These are phyloP conservation scores for Ophiothrix spiculata DNA, from an alignment of 35 echinoderm and acorn worm species.

Conservation along the genomic window DNA sequence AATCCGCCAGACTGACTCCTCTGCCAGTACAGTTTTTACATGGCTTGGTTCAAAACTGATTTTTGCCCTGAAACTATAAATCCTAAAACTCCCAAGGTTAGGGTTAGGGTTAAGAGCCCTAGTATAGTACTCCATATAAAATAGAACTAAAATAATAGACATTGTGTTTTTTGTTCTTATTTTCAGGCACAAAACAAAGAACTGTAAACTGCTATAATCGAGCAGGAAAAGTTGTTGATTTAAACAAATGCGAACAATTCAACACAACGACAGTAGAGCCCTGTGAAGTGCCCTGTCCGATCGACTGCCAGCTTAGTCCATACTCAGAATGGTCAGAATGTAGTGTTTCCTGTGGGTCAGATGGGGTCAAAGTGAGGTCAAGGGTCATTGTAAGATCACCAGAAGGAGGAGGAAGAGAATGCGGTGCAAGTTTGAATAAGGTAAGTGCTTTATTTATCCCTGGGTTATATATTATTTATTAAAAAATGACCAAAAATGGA, in stretches of 20 bases:
- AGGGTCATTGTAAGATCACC: constrained; percentile 36
- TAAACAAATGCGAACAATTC: constrained; percentile 41
- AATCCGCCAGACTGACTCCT: too few relatives aligned
- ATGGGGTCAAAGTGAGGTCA: constrained; percentile 54
- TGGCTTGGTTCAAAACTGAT: too few relatives aligned
- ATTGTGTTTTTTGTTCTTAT: background rate
- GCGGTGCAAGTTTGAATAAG: constrained; percentile 48
- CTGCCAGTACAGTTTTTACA: too few relatives aligned
- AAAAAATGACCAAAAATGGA: too few relatives aligned
- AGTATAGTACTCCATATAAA: too few relatives aligned
- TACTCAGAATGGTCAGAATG: constrained; percentile 71
- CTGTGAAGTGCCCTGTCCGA: constrained; percentile 58
- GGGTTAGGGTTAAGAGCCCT: too few relatives aligned
- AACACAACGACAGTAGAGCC: constrained; percentile 35
- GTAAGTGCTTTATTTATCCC: background rate
- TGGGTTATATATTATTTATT: too few relatives aligned
- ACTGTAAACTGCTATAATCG: constrained; percentile 56
- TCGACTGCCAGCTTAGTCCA: constrained; percentile 55
- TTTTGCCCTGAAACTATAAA: too few relatives aligned
- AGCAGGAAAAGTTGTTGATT: constrained; percentile 10
- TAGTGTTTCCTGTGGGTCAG: constrained; percentile 54
- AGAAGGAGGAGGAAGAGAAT: constrained; percentile 45
- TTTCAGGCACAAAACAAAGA: constrained; percentile 56
- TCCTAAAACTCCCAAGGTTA: too few relatives aligned
- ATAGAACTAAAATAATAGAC: too few relatives aligned